phyloP scores from a whole-genome alignment of 1,140 invertebrate species.

The Dreissena polymorpha region DNA sequence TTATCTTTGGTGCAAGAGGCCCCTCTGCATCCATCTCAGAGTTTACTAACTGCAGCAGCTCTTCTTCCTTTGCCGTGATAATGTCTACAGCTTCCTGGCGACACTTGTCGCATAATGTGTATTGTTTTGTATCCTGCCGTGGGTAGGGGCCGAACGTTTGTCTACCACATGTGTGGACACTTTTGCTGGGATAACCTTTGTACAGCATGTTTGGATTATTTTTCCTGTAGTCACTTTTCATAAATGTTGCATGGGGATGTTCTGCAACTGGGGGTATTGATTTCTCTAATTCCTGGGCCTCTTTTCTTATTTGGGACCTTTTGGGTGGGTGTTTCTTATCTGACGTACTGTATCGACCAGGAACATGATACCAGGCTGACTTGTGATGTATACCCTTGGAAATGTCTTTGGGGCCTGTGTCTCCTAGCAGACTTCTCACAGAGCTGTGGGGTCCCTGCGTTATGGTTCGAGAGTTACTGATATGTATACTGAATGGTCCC shows the following conservation, averaged over 20 bases:
- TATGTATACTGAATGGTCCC: slow-evolving; percentile 54
- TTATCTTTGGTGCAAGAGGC: slow-evolving; percentile 36
- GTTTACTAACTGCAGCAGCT: slow-evolving; percentile 11
- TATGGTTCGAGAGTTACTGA: slow-evolving; percentile 59
- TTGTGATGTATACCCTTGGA: slow-evolving; percentile 63
- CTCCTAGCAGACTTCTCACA: slow-evolving; percentile 66
- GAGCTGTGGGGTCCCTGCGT: slow-evolving; percentile 68
- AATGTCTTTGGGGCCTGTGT: slow-evolving; percentile 60
- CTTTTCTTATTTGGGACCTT: slow-evolving; percentile 65
- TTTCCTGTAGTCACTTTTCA: slow-evolving; percentile 49
- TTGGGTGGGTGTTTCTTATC: slow-evolving; percentile 63
- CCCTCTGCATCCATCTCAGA: neutral
- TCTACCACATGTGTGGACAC: slow-evolving; percentile 42
- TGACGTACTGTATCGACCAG: slow-evolving; percentile 68
- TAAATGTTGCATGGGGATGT: slow-evolving; percentile 32
- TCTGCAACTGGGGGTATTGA: slow-evolving; percentile 16
- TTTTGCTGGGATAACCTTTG: slow-evolving; percentile 28
- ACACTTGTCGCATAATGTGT: slow-evolving; percentile 45
- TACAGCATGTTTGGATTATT: slow-evolving; percentile 38
- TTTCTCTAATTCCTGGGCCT: slow-evolving; percentile 53
- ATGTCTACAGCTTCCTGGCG: slow-evolving; percentile 23
- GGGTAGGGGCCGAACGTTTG: slow-evolving; percentile 17
- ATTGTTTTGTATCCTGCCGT: slow-evolving; percentile 36
- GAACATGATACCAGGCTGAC: slow-evolving; percentile 76
- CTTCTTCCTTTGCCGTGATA: slow-evolving; percentile 28